These are phyloP conservation scores for Larimichthys crocea DNA, from an alignment of 2,113 vertebrate genomes.

Conservation along the genomic window DNA sequence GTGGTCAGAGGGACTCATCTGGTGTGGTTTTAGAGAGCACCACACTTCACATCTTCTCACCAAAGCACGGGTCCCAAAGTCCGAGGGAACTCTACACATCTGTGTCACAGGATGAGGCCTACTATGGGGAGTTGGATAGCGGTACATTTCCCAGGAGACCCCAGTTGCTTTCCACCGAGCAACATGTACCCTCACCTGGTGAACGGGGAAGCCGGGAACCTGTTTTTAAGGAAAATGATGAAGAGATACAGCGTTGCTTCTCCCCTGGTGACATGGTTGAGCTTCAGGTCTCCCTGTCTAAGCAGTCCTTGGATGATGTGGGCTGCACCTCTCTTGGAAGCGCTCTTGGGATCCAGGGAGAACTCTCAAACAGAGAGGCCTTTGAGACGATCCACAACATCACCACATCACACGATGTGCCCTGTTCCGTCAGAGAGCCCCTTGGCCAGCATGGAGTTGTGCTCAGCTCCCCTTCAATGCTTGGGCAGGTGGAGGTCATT, in stretches of 20 bases:
- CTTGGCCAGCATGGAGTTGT: conserved; percentile 80
- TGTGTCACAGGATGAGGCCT: conserved; percentile 77
- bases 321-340: conserved; percentile 75
- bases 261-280: conserved; percentile 85
- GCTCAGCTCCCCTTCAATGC: conserved; percentile 66
- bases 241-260: conserved; percentile 58
- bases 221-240: conserved; percentile 57
- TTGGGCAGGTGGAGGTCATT: conserved; percentile 87
- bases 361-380: conserved; percentile 36
- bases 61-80: conserved; percentile 53
- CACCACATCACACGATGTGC: conserved; percentile 73
- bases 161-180: conserved; percentile 63
- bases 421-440: conserved; percentile 75
- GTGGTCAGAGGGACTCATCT: conserved; percentile 54
- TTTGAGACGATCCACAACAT: conserved; percentile 18
- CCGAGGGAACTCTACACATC: conserved; percentile 78
- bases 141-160: conserved; percentile 60
- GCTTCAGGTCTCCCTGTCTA: conserved; percentile 89
- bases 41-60: conserved; percentile 85
- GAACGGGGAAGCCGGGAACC: conserved; percentile 60
- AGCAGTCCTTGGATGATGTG: conserved; percentile 69
- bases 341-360: conserved; percentile 80
- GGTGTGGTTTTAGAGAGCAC: conserved; percentile 82
- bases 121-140: conserved; percentile 72
- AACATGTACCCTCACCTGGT: conserved; percentile 57